These are phyloP conservation scores for Pao palembangensis DNA, from an alignment of 2,113 vertebrate species.

Conservation along the genomic window DNA sequence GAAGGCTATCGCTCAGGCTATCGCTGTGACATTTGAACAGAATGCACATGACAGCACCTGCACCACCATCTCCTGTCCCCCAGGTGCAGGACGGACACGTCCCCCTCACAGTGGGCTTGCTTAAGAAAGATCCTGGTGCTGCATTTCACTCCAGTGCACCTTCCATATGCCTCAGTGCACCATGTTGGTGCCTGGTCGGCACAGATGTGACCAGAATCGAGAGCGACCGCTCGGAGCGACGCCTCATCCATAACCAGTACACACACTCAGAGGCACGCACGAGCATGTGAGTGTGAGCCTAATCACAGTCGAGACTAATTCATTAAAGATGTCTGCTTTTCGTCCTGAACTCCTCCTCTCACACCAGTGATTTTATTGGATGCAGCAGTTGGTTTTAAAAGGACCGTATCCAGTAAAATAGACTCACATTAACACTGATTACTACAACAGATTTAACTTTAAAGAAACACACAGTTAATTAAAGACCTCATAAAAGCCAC, in stretches of 20 bases:
- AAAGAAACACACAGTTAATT: constrained; percentile 15
- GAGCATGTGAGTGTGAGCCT: neutral
- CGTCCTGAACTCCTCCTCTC: neutral
- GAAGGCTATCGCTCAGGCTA: constrained; percentile 34
- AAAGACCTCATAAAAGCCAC: constrained; percentile 13
- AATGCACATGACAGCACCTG: constrained; percentile 32
- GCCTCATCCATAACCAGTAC: constrained; percentile 26
- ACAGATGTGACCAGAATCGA: constrained; percentile 32
- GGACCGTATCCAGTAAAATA: constrained; percentile 1
- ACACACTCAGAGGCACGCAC: constrained; percentile 4
- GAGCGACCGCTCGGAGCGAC: constrained; percentile 12
- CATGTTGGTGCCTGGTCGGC: constrained; percentile 11
- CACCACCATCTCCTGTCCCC: constrained; percentile 7
- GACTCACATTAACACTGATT: too few species aligned
- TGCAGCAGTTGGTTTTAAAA: constrained; percentile 34
- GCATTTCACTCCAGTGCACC: constrained; percentile 13
- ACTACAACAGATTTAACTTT: neutral
- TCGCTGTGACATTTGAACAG: constrained; percentile 51
- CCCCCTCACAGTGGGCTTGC: neutral
- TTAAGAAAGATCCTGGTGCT: constrained; percentile 17
- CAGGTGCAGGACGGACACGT: neutral
- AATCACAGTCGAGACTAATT: constrained; percentile 18
- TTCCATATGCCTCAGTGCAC: neutral
- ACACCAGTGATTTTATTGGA: constrained; percentile 20
- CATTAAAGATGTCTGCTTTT: constrained; percentile 24